Evolutionary conservation across 64 coral and sea anemone genomes (phyloP), one percentile per base, ranked within the genome.

Genomic region (Acropora tenuis): DNA sequence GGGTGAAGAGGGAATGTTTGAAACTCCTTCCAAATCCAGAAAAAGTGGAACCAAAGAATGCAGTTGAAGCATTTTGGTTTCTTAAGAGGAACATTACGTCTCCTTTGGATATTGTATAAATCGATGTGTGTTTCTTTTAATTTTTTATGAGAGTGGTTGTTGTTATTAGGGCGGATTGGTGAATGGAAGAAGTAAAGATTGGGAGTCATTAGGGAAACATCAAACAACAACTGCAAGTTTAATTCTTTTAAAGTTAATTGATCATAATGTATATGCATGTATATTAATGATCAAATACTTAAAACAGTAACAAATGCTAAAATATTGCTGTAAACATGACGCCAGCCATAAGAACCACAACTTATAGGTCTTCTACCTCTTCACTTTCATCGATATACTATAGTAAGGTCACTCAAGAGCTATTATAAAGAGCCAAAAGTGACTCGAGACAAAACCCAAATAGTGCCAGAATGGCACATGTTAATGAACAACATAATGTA

Each of bases 1-100:
- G 92, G 8, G 50, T 89, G n/a, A 87, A 89, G 90, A 76, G 45
- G 75, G 69, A 92, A 49, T 78, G 90, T 78, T 71, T 68, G 48
- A 58, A 8, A 77, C 79, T 65, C 48, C 80, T 92, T 43, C 78
- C 90, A 92, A 78, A 92, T 15, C 55, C 41, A 86, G 43, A 49
- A 48, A 69, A 45, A 66, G 73, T 92, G 48, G 44, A 86, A 92
- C 78, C 74, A 17, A 92, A 69, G 74, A 82, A 92, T 86, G 90
- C 74, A 48, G 15, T 63, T 63, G 59, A 63, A 63, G 59, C 6
- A 63, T 63, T 63, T 63, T 4, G 59, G 59, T 6, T 63, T 55
- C 50, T 55, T 55, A 55, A 55, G 50, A 55, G 50, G 50, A 55
- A 55, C 50, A 55, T 55, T 1, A 55, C 50, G 1, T 55, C 50